Conservation (phyloP, 2,113 vertebrate genomes). For the Protomyctophum bolini region DNA sequence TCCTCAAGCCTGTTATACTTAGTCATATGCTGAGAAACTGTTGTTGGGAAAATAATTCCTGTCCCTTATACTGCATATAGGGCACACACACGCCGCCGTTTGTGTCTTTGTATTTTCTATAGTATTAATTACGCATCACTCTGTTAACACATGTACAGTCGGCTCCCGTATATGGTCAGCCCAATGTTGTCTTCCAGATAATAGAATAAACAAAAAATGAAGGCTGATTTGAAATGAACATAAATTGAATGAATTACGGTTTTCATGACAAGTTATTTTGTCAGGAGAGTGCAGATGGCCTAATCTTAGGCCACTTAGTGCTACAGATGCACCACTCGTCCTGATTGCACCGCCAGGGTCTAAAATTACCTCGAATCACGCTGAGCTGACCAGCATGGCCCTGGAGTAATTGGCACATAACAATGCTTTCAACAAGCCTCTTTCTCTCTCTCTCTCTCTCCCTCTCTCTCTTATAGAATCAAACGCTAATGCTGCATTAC, state of each 20-base stretch:
- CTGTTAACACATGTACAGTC: slow-evolving; percentile 19
- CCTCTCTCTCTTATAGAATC: slow-evolving; percentile 46
- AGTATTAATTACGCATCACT: too few species aligned
- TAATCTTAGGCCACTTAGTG: slow-evolving; percentile 21
- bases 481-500: slow-evolving; percentile 46
- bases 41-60: too few species aligned
- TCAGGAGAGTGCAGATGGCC: slow-evolving; percentile 16
- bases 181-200: slow-evolving; percentile 9
- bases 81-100: too few species aligned
- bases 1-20: slow-evolving; percentile 1
- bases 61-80: too few species aligned
- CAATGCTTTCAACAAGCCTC: slow-evolving; percentile 56
- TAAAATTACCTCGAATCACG: slow-evolving; percentile 56
- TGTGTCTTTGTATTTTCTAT: too few species aligned
- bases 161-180: neutral
- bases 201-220: neutral
- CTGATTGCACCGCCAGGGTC: slow-evolving; percentile 35
- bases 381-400: slow-evolving; percentile 44
- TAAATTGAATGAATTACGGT: slow-evolving; percentile 15
- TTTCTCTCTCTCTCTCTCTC: too few species aligned
- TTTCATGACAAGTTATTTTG: slow-evolving; percentile 13
- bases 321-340: slow-evolving; percentile 26
- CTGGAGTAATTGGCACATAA: slow-evolving; percentile 63
- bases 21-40: too few species aligned
- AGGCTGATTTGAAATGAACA: neutral